These are phyloP conservation scores for Helleia helle DNA, from an alignment of 2,888 invertebrate genomes.

Conservation along the genomic window DNA sequence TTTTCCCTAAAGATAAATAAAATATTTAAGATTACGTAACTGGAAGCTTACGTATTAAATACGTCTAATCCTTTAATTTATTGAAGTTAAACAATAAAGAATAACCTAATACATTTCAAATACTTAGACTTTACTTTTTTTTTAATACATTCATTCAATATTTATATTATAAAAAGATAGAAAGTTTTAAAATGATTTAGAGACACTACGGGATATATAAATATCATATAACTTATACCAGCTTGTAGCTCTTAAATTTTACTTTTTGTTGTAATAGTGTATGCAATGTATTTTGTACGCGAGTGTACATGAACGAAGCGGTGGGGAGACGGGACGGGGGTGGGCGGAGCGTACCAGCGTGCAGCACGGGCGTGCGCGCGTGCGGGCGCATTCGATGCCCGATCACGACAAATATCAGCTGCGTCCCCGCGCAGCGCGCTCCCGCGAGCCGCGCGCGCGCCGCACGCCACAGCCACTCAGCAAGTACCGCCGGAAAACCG, in stretches of 20 bases:
- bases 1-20: constrained; percentile 1
- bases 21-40: no score
- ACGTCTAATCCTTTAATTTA: no score
- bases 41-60: no score
- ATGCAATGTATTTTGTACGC: constrained; percentile 15
- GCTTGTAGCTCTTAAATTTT: no score
- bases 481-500: constrained; percentile 92
- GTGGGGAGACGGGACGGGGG: constrained; percentile 57
- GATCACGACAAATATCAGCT: constrained; percentile 72
- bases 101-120: no score
- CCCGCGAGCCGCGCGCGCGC: constrained; percentile 70
- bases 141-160: no score
- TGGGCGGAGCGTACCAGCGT: constrained; percentile 42
- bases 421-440: constrained; percentile 65
- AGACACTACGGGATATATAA: no score
- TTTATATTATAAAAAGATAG: no score
- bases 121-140: no score
- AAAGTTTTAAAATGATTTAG: no score
- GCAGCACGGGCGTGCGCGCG: constrained; percentile 42
- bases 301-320: constrained; percentile 62
- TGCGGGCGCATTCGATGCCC: constrained; percentile 55
- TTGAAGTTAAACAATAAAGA: no score
- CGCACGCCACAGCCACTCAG: constrained; percentile 83
- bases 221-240: no score
- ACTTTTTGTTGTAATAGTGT: constrained; percentile 1